Evolutionary conservation across 2,113 vertebrate species (phyloP).

Genomic region (Rhinolophus sinicus): DNA sequence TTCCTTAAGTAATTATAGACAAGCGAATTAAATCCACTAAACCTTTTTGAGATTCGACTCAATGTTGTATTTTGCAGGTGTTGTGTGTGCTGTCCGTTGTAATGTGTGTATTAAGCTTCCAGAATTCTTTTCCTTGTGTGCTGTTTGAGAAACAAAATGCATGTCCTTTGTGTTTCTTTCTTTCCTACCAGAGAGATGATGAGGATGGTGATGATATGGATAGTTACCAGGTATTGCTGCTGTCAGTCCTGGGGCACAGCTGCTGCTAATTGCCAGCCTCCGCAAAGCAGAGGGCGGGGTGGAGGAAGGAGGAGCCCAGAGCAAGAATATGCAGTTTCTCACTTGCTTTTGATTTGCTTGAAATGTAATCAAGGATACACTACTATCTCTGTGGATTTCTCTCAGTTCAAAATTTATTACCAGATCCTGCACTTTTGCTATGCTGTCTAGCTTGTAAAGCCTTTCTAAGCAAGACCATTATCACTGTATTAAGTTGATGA

Average conservation of each 20-base stretch:
- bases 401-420: neutral
- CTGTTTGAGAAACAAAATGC: conserved; percentile 82
- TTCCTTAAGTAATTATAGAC: neutral
- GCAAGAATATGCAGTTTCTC: conserved; percentile 67
- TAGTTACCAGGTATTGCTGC: conserved; percentile 99
- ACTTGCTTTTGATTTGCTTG: conserved; percentile 63
- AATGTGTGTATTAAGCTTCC: conserved; percentile 53
- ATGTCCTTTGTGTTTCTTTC: conserved; percentile 91
- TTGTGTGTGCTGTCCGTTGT: neutral
- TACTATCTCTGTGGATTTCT: neutral
- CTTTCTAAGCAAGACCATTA: neutral
- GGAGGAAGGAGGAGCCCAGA: conserved; percentile 9
- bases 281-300: conserved; percentile 72
- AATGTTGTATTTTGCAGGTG: neutral
- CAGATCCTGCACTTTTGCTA: neutral
- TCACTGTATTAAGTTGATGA: neutral
- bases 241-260: conserved; percentile 90
- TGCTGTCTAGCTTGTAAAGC: neutral
- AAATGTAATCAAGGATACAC: neutral
- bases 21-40: neutral
- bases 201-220: conserved; percentile 98
- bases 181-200: conserved; percentile 95
- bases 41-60: neutral
- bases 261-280: conserved; percentile 87
- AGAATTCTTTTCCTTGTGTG: conserved; percentile 71